Evolutionary conservation across 2,888 invertebrate genomes (phyloP), one percentile per base, ranked within the genome.

Genomic region (Drosophila longiperda): DNA sequence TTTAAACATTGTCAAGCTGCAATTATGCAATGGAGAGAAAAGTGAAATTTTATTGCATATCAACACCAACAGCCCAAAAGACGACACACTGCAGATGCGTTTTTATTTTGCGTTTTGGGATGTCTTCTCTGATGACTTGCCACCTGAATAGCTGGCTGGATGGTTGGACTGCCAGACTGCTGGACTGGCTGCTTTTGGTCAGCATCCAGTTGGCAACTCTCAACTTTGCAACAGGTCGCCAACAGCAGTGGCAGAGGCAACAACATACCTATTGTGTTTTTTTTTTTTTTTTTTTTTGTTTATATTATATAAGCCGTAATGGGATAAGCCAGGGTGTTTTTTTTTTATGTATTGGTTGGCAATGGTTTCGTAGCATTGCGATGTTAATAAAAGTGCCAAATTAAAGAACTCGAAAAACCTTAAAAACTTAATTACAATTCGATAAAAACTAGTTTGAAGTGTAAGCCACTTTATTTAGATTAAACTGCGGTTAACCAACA

Each of bases 1-100:
- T 87, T 86, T 81, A 83, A 86, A 77, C 81, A 86, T 90, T 90
- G 87, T 90, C 87, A 88, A 86, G 83, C 79, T 90, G 87, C 90
- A 87, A 87, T 87, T 87, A 87, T 90, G 87, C 87, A 87, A 87
- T 66, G 87, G 78, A 64, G 83, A 64, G 76, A 88, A 87, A 87
- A 87, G 87, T 90, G 87, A 87, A 87, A 87, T 87, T 90, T 87
- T 83, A 90, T 90, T 87, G 89, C 89, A 88, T 78, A 83, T 86
- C 89, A 86, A 79, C 87, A 73, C 65, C 75, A 67, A 34, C 61
- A 20, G 66, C 20, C 63, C 69, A 66, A 78, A 82, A 71, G 7
- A 63, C 73, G 61, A 38, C 64, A 34, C 49, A 29, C 61, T 63
- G 65, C 70, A 75, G 77, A 59, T 73, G 72, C 74, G 75, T 77